Conservation (phyloP, 2,113 vertebrate genomes). For the Indri indri region DNA sequence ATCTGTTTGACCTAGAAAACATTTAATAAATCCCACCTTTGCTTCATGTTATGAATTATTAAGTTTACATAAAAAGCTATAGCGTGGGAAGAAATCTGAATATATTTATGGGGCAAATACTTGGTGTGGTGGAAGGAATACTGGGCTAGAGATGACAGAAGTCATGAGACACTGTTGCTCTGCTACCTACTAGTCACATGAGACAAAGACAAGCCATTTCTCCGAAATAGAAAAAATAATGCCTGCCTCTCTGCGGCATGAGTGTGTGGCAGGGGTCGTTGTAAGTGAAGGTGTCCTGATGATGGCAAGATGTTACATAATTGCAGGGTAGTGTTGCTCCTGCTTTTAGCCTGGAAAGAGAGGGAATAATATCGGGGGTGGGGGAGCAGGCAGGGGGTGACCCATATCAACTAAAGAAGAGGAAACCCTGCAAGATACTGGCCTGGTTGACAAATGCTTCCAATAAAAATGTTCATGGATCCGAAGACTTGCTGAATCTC, state of each 20-base stretch:
- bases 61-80: background rate
- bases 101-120: background rate
- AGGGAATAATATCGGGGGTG: background rate
- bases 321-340: background rate
- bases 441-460: background rate
- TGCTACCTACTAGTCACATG: background rate
- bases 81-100: background rate
- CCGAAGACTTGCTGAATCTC: background rate
- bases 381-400: too few relatives aligned
- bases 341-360: background rate
- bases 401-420: background rate
- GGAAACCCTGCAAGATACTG: background rate
- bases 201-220: background rate
- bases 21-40: background rate
- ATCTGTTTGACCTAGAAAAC: background rate
- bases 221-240: background rate
- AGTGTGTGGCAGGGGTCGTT: background rate
- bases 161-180: background rate
- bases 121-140: background rate
- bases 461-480: background rate
- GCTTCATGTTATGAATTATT: background rate
- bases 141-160: background rate
- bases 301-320: background rate
- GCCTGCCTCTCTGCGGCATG: background rate
- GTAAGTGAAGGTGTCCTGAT: background rate